Percentiles rank a stretch among this genome's conserved stretches.
Conservation (phyloP, 2,113 vertebrate species). For the Clupea harengus region DNA sequence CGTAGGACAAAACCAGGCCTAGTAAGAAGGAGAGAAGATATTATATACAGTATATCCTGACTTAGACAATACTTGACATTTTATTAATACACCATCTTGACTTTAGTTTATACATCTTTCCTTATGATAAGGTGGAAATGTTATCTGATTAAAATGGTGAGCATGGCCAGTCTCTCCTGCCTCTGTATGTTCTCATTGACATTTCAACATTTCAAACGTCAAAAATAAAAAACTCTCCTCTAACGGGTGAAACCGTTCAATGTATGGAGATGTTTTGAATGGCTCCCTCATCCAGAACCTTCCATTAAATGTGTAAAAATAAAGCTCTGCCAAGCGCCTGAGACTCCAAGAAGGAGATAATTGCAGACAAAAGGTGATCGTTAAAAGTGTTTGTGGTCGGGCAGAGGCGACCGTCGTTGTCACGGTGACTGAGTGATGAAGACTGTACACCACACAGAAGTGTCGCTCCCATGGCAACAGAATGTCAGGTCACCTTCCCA, state of each 20-base stretch:
- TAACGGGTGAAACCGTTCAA: neutral
- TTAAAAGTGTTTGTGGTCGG: slow-evolving; percentile 27
- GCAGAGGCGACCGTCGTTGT: neutral
- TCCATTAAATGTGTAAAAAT: slow-evolving; percentile 39
- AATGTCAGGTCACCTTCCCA: neutral
- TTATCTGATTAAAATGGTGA: neutral
- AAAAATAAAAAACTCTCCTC: neutral
- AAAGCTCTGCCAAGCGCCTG: neutral
- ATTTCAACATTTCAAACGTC: neutral
- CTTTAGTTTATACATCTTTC: too few species aligned
- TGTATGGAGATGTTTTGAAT: neutral
- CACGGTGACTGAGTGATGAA: slow-evolving; percentile 14
- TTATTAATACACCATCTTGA: too few species aligned
- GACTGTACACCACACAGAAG: neutral
- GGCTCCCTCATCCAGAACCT: neutral
- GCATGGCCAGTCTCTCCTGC: too few species aligned
- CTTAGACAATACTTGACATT: too few species aligned
- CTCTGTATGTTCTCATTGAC: neutral
- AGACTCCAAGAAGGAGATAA: slow-evolving; percentile 21
- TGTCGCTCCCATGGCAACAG: slow-evolving; percentile 9
- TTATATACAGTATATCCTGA: too few species aligned
- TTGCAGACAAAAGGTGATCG: slow-evolving; percentile 26
- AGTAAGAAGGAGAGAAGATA: too few species aligned
- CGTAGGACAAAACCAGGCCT: too few species aligned
- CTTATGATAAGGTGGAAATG: too few species aligned